Evolutionary conservation across 2,888 invertebrate species (phyloP), one percentile per base, ranked within the genome.

Genomic region (Polydrusus tereticollis): DNA sequence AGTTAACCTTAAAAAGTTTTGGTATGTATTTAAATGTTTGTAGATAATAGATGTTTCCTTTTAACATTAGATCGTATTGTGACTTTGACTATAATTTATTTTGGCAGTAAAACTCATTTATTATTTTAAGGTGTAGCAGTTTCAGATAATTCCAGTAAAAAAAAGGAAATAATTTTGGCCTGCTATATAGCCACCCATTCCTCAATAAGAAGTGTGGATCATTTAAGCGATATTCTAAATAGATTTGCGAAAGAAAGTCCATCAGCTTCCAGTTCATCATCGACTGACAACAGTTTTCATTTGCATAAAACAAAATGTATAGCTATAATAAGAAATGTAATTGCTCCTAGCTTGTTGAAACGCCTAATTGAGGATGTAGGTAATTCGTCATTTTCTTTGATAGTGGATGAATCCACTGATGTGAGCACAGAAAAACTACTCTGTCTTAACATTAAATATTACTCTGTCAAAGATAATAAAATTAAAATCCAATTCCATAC

Each of bases 351-450:
- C 23, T 16, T 58, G 23, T 18, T 67, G 16, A 26, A 57, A 21
- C 14, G 57, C 12, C 21, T 67, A n/a, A n/a, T 67, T 7, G 14
- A 18, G 16, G 67, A 66, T 57, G 18, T 66, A 43, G 57, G 57
- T 12, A 20, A 57, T 57, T 21, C 57, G 18, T 20, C 55, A 55
- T 58, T 55, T 57, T 66, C 66, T 14, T 38, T 66, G n/a, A 66
- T 66, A 38, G 43, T 66, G 29, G 66, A 66, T 66, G 66, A 66
- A 20, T 41, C 41, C 12, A 66, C 58, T 23, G 66, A 50, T 20
- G 20, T 50, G 20, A 50, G 26, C 10, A 50, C 50, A 50, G 20
- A 50, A 14, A 50, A 50, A 50, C 20, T 50, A 4, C 20, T 50
- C 12, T 20, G 50, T 50, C 12, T 50, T 18, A 50, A 50, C 20